These are phyloP conservation scores for Channa striata DNA, from an alignment of 2,797 vertebrate genomes.

Conservation along the genomic window DNA sequence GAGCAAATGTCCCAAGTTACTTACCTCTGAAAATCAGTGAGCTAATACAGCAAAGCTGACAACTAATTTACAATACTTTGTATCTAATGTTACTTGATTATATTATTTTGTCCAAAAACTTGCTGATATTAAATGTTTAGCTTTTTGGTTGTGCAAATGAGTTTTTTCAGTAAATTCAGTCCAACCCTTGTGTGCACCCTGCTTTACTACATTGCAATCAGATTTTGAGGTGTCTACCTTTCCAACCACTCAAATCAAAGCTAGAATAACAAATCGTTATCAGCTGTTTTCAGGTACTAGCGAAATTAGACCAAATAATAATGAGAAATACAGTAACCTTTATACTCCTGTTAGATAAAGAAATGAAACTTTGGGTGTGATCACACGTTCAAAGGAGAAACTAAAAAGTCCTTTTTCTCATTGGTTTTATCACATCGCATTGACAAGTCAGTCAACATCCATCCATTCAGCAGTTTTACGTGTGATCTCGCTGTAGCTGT, in stretches of 20 bases:
- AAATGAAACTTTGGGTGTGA: conserved; percentile 24
- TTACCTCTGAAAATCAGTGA: conserved; percentile 12
- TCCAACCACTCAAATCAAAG: too few species aligned
- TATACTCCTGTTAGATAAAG: background rate
- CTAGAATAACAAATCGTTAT: too few species aligned
- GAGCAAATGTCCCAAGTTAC: too few species aligned
- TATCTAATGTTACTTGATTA: background rate
- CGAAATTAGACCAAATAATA: background rate
- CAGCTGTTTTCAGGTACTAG: too few species aligned
- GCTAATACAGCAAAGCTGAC: background rate
- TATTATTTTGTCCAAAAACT: background rate
- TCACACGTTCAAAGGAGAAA: conserved; percentile 9
- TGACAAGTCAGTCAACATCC: background rate
- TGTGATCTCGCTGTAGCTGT: too few species aligned
- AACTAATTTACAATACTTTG: background rate
- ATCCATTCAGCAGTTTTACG: background rate
- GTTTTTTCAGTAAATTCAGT: too few species aligned
- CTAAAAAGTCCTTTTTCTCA: background rate
- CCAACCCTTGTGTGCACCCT: too few species aligned
- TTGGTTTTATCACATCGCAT: background rate
- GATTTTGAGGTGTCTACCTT: too few species aligned
- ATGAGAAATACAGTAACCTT: fast-evolving
- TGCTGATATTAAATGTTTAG: background rate
- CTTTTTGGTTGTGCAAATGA: too few species aligned
- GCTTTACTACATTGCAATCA: too few species aligned